These are phyloP conservation scores for Sterna hirundo DNA, from an alignment of 2,113 vertebrate genomes.

Conservation along the genomic window DNA sequence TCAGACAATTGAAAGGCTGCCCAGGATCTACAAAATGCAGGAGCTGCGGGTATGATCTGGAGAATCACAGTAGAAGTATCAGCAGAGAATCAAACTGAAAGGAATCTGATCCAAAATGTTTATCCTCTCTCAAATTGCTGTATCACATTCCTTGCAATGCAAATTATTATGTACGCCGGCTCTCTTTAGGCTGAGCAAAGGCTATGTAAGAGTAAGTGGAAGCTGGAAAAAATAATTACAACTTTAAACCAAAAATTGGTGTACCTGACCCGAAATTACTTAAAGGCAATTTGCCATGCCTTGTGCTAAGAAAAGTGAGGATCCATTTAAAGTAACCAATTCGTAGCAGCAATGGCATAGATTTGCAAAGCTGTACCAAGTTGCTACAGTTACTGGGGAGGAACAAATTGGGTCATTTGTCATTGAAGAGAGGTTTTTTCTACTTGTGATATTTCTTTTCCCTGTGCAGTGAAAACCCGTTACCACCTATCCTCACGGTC, in stretches of 20 bases:
- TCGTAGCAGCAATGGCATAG: background rate
- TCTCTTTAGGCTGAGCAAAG: background rate
- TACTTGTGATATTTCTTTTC: background rate
- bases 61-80: background rate
- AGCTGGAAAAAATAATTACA: slow-evolving; percentile 23
- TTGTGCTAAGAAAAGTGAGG: background rate
- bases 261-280: slow-evolving; percentile 36
- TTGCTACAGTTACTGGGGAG: background rate
- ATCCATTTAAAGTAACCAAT: slow-evolving; percentile 9
- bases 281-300: slow-evolving; percentile 1
- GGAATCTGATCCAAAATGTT: background rate
- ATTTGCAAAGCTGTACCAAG: background rate
- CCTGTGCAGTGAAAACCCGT: background rate
- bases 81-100: background rate
- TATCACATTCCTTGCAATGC: background rate
- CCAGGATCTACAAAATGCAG: background rate
- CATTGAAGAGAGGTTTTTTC: background rate
- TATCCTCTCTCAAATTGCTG: slow-evolving; percentile 6
- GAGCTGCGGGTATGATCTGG: background rate
- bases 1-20: slow-evolving; percentile 50
- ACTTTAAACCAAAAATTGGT: slow-evolving; percentile 6
- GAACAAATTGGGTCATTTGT: slow-evolving; percentile 33
- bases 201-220: background rate
- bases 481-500: background rate
- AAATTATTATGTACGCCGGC: slow-evolving; percentile 2